phyloP scores from a whole-genome alignment of 2,113 vertebrate species.

The Cheirogaleus medius region DNA sequence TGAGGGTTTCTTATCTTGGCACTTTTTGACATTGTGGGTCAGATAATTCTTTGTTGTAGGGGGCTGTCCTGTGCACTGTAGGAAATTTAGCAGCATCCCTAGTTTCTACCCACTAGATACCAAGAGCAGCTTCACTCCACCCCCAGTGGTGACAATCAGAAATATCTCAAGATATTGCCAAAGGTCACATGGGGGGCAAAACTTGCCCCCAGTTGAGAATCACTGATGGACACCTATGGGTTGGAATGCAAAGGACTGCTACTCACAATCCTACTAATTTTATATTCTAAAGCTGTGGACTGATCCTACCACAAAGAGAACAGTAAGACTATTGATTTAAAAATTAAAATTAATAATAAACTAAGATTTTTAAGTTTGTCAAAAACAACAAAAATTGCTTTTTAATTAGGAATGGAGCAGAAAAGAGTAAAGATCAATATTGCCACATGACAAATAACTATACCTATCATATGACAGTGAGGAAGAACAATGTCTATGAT shows the following conservation, averaged over 20 bases:
- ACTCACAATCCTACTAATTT: background rate
- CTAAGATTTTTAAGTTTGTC: background rate
- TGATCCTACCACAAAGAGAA: background rate
- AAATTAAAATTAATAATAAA: conserved; percentile 14
- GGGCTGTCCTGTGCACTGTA: background rate
- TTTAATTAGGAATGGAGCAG: background rate
- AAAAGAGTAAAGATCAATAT: background rate
- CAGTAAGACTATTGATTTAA: background rate
- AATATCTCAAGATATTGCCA: background rate
- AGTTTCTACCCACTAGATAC: background rate
- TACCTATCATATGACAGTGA: background rate
- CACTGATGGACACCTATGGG: background rate
- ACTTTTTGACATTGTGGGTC: background rate
- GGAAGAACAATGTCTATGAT: background rate
- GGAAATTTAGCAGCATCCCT: background rate
- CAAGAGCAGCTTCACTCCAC: background rate
- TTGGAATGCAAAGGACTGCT: background rate
- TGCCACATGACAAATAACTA: background rate
- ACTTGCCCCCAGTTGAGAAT: background rate
- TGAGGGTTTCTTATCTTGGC: background rate
- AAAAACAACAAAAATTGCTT: background rate
- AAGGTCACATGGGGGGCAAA: background rate
- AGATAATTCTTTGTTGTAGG: background rate
- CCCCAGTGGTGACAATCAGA: background rate
- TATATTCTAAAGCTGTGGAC: background rate